Evolutionary conservation across 2,888 invertebrate species (phyloP).

Genomic region (Fragum sueziense): DNA sequence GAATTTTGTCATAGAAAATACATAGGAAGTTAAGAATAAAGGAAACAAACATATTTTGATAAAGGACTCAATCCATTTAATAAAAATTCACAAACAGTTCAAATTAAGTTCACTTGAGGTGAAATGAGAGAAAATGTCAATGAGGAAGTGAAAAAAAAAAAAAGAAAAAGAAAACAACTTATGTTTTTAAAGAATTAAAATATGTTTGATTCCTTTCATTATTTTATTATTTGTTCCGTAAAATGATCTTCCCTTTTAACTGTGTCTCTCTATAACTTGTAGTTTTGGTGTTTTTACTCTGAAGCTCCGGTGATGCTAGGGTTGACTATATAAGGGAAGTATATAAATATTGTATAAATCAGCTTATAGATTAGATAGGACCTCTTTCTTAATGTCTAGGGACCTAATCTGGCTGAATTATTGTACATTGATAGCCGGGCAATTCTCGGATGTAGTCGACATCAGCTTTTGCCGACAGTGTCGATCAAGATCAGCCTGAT

Average conservation of each 20-base stretch:
- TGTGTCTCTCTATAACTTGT: constrained; percentile 50
- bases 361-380: constrained; percentile 49
- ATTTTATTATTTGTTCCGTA: too few relatives aligned
- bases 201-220: too few relatives aligned
- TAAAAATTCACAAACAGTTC: too few relatives aligned
- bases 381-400: constrained; percentile 59
- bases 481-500: neutral
- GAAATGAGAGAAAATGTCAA: too few relatives aligned
- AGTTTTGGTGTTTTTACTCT: constrained; percentile 38
- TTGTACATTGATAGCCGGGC: neutral
- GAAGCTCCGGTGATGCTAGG: constrained; percentile 45
- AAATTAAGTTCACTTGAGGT: too few relatives aligned
- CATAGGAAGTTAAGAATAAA: too few relatives aligned
- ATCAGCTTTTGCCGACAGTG: neutral
- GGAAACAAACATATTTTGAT: too few relatives aligned
- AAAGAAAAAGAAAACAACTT: too few relatives aligned
- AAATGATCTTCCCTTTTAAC: constrained; percentile 51
- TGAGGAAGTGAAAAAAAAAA: too few relatives aligned
- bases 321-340: constrained; percentile 54
- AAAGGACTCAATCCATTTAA: too few relatives aligned
- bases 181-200: too few relatives aligned
- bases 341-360: constrained; percentile 31
- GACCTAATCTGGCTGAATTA: constrained; percentile 35
- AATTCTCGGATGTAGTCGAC: neutral
- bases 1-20: too few relatives aligned